phyloP scores from a whole-genome alignment of 1,140 invertebrate genomes.

The Tribolium castaneum region DNA sequence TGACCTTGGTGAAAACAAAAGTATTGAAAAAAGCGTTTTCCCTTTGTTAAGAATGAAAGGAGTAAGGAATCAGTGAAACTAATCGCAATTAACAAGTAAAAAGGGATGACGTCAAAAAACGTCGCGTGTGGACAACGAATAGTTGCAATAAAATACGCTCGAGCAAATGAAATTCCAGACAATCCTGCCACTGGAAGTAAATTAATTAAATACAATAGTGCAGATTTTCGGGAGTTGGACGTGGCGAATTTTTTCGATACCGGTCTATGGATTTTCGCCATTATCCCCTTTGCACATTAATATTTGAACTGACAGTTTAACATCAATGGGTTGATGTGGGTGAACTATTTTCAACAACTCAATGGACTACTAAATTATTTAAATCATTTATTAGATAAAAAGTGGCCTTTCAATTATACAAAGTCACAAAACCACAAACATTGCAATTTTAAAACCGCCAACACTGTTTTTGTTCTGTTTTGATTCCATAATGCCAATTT shows the following conservation, averaged over 20 bases:
- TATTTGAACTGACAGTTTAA: constrained; percentile 34
- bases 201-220: background rate
- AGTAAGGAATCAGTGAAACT: constrained; percentile 18
- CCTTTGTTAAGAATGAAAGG: constrained; percentile 17
- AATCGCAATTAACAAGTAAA: constrained; percentile 40
- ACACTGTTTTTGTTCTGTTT: background rate
- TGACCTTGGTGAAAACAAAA: background rate
- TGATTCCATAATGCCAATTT: background rate
- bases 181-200: background rate
- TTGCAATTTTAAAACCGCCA: background rate
- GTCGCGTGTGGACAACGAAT: constrained; percentile 37
- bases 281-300: constrained; percentile 29
- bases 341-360: constrained; percentile 38
- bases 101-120: constrained; percentile 36
- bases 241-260: background rate
- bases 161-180: constrained; percentile 7
- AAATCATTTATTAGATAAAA: constrained; percentile 1
- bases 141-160: constrained; percentile 7
- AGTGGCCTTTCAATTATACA: background rate
- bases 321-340: constrained; percentile 25
- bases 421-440: background rate
- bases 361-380: constrained; percentile 12
- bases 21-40: constrained; percentile 3
- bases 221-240: background rate
- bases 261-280: background rate